Evolutionary conservation across 2,797 vertebrate genomes (phyloP).

Genomic region (Eurystomus glaucurus): DNA sequence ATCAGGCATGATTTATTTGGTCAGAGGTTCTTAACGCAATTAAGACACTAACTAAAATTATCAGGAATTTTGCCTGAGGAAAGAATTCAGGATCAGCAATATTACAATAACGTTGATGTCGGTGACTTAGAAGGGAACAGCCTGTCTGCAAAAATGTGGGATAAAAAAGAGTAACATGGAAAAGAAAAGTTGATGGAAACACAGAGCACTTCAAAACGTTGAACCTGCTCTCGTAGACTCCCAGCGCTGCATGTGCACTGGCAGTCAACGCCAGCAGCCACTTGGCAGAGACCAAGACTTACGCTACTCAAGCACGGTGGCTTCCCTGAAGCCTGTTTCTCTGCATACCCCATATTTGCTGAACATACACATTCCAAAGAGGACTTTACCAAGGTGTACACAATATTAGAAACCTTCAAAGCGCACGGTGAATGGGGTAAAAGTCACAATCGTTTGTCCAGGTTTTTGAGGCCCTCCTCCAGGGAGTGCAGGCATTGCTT

Average conservation of each 20-base stretch:
- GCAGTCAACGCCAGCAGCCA: not conserved
- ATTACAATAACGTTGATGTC: not conserved
- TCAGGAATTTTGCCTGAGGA: not conserved
- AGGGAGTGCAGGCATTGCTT: not conserved
- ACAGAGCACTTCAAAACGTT: not conserved
- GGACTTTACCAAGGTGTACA: not conserved
- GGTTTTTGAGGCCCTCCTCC: not conserved
- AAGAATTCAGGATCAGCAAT: not conserved
- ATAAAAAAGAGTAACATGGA: not conserved
- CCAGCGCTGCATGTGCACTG: not conserved
- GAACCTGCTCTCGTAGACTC: not conserved
- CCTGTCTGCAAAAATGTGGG: not conserved
- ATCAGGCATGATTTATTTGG: not conserved
- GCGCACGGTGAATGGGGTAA: accelerated
- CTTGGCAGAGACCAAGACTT: not conserved
- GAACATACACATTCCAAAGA: not conserved
- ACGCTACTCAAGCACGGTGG: accelerated
- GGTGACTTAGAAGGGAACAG: not conserved
- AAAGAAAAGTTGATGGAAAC: not conserved
- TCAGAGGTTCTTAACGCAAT: not conserved
- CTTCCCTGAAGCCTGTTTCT: not conserved
- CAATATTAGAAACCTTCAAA: not conserved
- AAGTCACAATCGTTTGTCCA: not conserved
- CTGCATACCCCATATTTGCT: not conserved
- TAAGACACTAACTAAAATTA: not conserved